phyloP scores from a whole-genome alignment of 2,113 vertebrate genomes.

The Varanus komodoensis region DNA sequence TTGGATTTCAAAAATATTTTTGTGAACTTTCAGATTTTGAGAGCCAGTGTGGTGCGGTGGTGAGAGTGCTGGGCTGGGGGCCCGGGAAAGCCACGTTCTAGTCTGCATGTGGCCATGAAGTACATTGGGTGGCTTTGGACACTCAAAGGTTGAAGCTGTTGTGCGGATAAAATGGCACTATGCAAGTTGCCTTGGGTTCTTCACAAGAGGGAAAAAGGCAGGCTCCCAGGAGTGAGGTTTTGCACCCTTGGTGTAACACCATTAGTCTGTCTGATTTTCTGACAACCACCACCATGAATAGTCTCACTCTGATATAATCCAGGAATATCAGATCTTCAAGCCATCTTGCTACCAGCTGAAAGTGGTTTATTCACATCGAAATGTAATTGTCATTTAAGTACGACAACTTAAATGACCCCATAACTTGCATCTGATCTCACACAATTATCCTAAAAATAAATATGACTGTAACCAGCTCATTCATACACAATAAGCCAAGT shows the following conservation, averaged over 20 bases:
- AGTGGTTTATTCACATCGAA: background rate
- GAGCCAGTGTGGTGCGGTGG: no score
- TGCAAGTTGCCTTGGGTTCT: no score
- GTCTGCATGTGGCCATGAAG: no score
- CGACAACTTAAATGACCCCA: background rate
- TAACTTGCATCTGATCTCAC: background rate
- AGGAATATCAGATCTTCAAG: background rate
- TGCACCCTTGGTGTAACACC: background rate
- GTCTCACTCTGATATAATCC: background rate
- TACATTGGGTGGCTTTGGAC: no score
- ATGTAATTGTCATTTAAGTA: background rate
- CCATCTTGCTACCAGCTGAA: background rate
- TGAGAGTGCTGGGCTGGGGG: no score
- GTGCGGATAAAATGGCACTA: no score
- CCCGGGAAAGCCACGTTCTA: no score
- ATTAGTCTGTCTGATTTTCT: background rate
- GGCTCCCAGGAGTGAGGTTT: no score
- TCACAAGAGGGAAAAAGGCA: no score
- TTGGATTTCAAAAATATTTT: background rate
- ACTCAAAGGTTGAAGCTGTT: no score
- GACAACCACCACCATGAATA: background rate
- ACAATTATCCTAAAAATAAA: slow-evolving; percentile 2
- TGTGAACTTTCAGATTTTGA: no score
- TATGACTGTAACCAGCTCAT: background rate
- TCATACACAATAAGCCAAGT: background rate